Evolutionary conservation across 2,797 vertebrate genomes (phyloP).

Genomic region (Gymnoscopelus microlampas): DNA sequence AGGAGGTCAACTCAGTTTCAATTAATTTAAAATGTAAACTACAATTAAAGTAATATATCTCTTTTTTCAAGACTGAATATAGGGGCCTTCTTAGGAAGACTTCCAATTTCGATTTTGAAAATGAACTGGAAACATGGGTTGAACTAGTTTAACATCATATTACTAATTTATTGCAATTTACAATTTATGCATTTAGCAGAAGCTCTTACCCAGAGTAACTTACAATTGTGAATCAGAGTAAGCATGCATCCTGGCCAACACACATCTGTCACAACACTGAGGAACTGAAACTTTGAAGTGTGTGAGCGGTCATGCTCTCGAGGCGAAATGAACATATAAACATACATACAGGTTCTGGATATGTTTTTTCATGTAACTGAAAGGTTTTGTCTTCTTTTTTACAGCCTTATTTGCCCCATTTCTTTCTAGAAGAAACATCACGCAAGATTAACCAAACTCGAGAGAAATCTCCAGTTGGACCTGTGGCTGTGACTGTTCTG

Average conservation of each 20-base stretch:
- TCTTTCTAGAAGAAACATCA: conserved; percentile 30
- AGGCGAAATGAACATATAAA: not conserved
- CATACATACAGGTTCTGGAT: conserved; percentile 7
- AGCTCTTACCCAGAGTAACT: no score
- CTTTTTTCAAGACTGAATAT: not conserved
- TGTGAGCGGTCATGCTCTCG: not conserved
- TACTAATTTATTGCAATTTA: not conserved
- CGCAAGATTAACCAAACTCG: not conserved
- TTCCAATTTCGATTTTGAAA: conserved; percentile 2
- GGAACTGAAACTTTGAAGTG: conserved; percentile 65
- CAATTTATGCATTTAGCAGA: no score
- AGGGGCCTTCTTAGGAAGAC: not conserved
- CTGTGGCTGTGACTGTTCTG: conserved; percentile 3
- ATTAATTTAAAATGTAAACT: no score
- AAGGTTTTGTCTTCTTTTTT: not conserved
- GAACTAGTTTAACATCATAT: not conserved
- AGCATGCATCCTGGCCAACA: no score
- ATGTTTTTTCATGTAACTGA: conserved; percentile 10
- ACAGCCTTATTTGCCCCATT: not conserved
- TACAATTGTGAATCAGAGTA: no score
- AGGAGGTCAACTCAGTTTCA: no score
- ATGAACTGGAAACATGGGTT: not conserved
- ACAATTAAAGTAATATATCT: no score
- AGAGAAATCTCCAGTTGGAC: conserved; percentile 14
- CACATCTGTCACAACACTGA: conserved; percentile 23